A percentile compares a stretch with the other conserved stretches of the same genome.
Evolutionary conservation across 2,113 vertebrate species (phyloP).

Genomic region (Mesembrinibis cayennensis): DNA sequence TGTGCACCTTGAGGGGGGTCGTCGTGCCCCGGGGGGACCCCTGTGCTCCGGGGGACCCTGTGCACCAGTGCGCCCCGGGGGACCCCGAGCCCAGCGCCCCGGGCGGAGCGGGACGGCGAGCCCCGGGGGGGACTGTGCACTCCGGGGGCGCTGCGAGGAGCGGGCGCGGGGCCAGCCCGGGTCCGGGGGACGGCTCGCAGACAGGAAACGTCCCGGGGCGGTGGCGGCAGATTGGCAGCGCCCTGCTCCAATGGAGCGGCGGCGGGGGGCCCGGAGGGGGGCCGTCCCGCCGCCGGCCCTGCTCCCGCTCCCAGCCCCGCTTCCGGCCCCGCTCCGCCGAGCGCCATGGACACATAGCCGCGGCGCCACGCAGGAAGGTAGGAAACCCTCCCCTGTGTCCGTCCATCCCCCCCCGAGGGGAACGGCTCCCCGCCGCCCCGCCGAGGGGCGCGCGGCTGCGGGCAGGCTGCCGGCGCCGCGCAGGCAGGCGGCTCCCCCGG

Average conservation of each 20-base stretch:
- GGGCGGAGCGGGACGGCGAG: too few relatives aligned
- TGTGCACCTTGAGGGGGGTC: too few relatives aligned
- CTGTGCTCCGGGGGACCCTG: too few relatives aligned
- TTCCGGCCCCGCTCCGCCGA: not conserved
- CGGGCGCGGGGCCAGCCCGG: not conserved
- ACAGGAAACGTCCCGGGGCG: conserved; percentile 44
- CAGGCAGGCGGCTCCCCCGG: not conserved
- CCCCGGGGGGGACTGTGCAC: not conserved
- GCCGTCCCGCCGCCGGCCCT: not conserved
- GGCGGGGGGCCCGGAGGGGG: conserved; percentile 23
- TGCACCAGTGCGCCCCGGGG: too few relatives aligned
- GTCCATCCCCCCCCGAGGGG: too few relatives aligned
- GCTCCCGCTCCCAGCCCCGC: not conserved
- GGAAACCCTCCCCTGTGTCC: not conserved
- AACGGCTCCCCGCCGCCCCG: not conserved
- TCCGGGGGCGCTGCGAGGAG: rapidly evolving
- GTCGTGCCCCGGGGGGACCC: too few relatives aligned
- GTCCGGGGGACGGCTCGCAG: not conserved
- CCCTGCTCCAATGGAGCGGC: conserved; percentile 52
- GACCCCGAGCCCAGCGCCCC: too few relatives aligned
- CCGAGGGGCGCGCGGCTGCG: not conserved
- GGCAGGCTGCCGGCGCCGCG: not conserved
- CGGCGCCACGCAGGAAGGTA: conserved; percentile 33
- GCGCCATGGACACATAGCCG: conserved; percentile 40
- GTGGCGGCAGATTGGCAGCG: conserved; percentile 47